A percentile compares a stretch with the other conserved stretches of the same genome.
Conservation (phyloP, 1,140 invertebrate genomes). For the Polyergus mexicanus region DNA sequence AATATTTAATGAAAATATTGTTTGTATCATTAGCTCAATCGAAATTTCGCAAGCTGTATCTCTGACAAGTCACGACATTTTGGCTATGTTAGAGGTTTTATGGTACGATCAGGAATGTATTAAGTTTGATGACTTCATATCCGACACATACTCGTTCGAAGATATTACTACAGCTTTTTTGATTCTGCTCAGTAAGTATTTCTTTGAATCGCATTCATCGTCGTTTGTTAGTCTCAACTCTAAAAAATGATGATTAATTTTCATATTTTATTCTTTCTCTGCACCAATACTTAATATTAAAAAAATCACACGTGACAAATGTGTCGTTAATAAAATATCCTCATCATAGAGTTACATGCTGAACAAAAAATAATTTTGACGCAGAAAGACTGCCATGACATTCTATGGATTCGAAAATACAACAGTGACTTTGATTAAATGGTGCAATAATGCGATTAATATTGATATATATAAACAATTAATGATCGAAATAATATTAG, state of each 20-base stretch:
- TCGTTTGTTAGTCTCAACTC: no score
- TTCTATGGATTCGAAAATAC: not conserved
- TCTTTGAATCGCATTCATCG: not conserved
- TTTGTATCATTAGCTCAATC: not conserved
- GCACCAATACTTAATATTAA: not conserved
- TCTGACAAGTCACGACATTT: not conserved
- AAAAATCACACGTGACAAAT: no score
- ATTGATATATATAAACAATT: no score
- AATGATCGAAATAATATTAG: no score
- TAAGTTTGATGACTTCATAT: not conserved
- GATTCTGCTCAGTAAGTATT: slow-evolving; percentile 13
- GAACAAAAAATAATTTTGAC: not conserved
- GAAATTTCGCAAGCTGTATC: not conserved
- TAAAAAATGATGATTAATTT: not conserved
- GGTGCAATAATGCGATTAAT: no score
- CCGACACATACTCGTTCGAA: not conserved
- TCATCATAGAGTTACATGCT: no score
- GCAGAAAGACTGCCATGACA: not conserved
- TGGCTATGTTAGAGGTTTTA: not conserved
- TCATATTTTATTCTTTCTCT: not conserved
- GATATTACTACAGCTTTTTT: not conserved
- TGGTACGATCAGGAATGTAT: not conserved
- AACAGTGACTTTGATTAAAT: not conserved
- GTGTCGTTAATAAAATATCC: no score
- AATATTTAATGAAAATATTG: slow-evolving; percentile 8